These are phyloP conservation scores for Oncorhynchus masou DNA, from an alignment of 2,113 vertebrate species.

Conservation along the genomic window DNA sequence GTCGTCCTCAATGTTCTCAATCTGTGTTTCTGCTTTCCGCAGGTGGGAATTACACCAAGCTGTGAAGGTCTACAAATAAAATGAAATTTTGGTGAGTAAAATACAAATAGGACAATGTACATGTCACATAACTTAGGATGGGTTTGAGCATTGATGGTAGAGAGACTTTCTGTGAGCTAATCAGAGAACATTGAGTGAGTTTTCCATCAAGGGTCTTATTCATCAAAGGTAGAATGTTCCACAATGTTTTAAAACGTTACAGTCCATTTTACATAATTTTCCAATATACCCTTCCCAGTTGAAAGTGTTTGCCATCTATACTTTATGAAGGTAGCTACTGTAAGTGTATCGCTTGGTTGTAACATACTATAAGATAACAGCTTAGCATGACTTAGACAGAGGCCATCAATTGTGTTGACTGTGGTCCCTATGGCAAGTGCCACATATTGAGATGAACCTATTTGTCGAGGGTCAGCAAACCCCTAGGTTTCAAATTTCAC, in stretches of 20 bases:
- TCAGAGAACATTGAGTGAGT: not conserved
- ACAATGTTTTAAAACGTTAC: not conserved
- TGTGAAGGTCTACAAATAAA: slow-evolving; percentile 87
- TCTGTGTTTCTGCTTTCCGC: slow-evolving; percentile 94
- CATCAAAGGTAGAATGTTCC: not conserved
- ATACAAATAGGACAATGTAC: not conserved
- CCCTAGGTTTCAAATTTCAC: slow-evolving; percentile 21
- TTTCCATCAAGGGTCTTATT: not conserved
- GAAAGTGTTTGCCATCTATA: too few relatives aligned
- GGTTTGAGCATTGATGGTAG: not conserved
- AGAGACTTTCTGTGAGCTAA: not conserved
- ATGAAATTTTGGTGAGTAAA: not conserved
- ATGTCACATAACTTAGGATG: not conserved
- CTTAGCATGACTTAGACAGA: slow-evolving; percentile 22
- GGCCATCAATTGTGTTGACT: not conserved
- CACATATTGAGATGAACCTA: slow-evolving; percentile 31
- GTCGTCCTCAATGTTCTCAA: slow-evolving; percentile 98
- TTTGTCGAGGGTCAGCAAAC: slow-evolving; percentile 7
- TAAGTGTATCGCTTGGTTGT: slow-evolving; percentile 5
- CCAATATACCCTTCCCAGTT: too few relatives aligned
- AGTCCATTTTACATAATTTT: too few relatives aligned
- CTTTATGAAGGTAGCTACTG: not conserved
- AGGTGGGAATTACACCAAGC: slow-evolving; percentile 99
- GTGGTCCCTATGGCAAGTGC: slow-evolving; percentile 29
- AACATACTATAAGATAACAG: slow-evolving; percentile 30